Evolutionary conservation across 2,797 vertebrate genomes (phyloP).

Genomic region (Tolypeutes matacus): DNA sequence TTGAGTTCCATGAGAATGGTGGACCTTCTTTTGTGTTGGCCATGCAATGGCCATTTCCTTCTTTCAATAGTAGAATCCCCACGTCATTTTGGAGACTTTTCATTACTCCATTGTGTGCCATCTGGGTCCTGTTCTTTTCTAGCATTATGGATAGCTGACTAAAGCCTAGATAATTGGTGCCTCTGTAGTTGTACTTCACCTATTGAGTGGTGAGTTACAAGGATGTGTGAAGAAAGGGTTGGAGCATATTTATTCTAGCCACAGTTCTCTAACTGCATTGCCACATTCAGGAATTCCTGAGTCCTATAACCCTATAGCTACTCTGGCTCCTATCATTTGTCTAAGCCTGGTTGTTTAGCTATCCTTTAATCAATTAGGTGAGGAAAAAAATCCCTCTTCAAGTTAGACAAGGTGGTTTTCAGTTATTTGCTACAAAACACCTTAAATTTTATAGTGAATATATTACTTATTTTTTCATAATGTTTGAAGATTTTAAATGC

Average conservation of each 20-base stretch:
- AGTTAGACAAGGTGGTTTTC: background rate
- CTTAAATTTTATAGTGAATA: background rate
- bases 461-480: background rate
- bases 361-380: background rate
- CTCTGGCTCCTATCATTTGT: background rate
- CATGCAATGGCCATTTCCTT: background rate
- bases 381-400: background rate
- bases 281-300: too few relatives aligned
- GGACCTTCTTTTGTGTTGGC: background rate
- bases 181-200: background rate
- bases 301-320: background rate
- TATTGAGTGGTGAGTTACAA: background rate
- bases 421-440: background rate
- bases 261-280: background rate
- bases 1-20: background rate
- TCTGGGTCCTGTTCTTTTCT: background rate
- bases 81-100: background rate
- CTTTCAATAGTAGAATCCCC: background rate
- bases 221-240: background rate
- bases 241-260: background rate
- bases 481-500: background rate
- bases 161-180: background rate
- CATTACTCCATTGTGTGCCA: background rate
- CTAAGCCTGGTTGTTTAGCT: background rate
- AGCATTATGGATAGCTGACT: background rate